phyloP scores from a whole-genome alignment of 2,113 vertebrate genomes.

The Otolemur garnettii region DNA sequence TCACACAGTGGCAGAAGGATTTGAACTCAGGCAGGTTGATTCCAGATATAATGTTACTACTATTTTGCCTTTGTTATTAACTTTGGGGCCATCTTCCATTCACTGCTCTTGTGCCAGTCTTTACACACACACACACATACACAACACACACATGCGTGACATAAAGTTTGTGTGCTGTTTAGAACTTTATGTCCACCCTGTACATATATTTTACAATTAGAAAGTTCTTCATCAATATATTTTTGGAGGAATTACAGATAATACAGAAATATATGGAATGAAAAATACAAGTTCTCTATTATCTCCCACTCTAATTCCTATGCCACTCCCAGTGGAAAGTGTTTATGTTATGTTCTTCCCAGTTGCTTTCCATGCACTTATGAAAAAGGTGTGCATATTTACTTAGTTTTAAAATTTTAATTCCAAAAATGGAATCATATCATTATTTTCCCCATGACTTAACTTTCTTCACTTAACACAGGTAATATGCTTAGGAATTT shows the following conservation, averaged over 20 bases:
- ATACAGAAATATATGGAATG: background rate
- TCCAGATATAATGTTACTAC: background rate
- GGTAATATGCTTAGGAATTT: background rate
- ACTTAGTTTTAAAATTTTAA: background rate
- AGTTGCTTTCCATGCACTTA: background rate
- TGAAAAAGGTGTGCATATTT: background rate
- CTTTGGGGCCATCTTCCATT: background rate
- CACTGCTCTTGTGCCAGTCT: background rate
- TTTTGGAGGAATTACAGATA: slow-evolving; percentile 14
- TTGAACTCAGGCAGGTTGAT: background rate
- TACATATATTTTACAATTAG: background rate
- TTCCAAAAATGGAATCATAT: slow-evolving; percentile 19
- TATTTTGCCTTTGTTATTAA: background rate
- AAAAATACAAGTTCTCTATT: background rate
- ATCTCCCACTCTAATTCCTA: background rate
- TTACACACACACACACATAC: too few relatives aligned
- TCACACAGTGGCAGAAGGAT: background rate
- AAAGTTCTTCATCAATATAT: background rate
- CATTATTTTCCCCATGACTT: background rate
- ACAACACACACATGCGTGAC: too few relatives aligned
- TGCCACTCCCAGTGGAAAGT: background rate
- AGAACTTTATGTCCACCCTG: too few relatives aligned
- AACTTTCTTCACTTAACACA: slow-evolving; percentile 20
- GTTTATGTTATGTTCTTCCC: background rate
- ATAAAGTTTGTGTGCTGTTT: too few relatives aligned